phyloP scores from a whole-genome alignment of 2,797 vertebrate species.

The Iguana delicatissima region DNA sequence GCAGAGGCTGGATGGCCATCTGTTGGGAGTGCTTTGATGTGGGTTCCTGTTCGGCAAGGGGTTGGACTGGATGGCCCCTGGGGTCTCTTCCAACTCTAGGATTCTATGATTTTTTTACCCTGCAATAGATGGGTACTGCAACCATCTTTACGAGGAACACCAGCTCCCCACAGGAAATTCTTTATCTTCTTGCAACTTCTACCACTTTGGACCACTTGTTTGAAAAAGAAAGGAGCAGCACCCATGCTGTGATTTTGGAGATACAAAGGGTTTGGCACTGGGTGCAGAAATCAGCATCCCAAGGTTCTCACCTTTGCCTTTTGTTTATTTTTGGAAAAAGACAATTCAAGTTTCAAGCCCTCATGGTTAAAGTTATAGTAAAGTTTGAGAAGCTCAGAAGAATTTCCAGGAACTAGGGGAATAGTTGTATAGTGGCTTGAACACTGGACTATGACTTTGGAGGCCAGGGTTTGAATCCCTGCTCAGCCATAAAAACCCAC shows the following conservation, averaged over 20 bases:
- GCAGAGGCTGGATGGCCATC: no score
- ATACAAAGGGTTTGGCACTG: neutral
- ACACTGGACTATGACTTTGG: no score
- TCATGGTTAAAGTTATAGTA: neutral
- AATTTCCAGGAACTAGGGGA: neutral
- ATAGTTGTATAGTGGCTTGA: no score
- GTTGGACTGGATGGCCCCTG: no score
- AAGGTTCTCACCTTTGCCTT: neutral
- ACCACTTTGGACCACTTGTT: neutral
- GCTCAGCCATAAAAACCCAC: no score
- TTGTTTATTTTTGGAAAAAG: neutral
- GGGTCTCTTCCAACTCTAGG: no score
- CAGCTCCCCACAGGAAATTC: neutral
- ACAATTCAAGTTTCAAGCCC: neutral
- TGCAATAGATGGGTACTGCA: neutral
- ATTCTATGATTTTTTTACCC: no score
- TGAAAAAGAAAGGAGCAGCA: neutral
- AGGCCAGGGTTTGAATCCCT: no score
- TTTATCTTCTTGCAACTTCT: neutral
- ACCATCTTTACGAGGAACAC: no score
- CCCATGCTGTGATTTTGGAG: neutral
- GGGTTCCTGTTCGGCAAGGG: no score
- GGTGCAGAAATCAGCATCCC: neutral
- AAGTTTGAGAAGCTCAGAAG: neutral
- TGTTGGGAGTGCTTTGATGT: no score